Conservation (phyloP, 2,797 vertebrate species). For the Acanthurus tractus region DNA sequence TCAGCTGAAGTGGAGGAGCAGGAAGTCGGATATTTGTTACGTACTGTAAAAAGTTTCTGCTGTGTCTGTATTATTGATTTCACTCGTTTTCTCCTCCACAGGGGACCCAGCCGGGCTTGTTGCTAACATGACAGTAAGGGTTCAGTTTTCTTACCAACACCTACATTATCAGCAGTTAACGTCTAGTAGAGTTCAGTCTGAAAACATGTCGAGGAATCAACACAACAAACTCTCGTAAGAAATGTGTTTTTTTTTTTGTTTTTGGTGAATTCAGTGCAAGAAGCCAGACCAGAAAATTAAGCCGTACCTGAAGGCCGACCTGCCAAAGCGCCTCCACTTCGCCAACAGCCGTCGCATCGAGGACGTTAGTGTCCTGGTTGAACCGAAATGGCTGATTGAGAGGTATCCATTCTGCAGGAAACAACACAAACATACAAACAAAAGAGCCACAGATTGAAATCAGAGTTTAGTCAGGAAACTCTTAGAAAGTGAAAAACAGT, state of each 20-base stretch:
- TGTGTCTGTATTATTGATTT: background rate
- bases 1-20: no score
- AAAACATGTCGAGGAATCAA: background rate
- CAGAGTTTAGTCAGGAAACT: no score
- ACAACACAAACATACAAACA: no score
- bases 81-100: slow-evolving; percentile 44
- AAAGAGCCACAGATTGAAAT: no score
- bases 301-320: slow-evolving; percentile 83
- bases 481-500: no score
- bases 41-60: background rate
- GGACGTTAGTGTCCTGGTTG: slow-evolving; percentile 81
- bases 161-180: background rate
- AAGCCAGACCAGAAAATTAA: slow-evolving; percentile 78
- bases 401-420: slow-evolving; percentile 66
- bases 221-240: background rate
- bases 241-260: background rate
- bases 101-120: slow-evolving; percentile 82
- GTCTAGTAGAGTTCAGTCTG: background rate
- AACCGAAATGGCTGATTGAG: slow-evolving; percentile 83
- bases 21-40: no score
- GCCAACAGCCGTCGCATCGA: slow-evolving; percentile 86
- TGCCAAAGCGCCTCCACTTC: slow-evolving; percentile 87
- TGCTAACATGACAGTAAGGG: slow-evolving; percentile 85
- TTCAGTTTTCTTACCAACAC: background rate
- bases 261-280: slow-evolving; percentile 76